Conservation (phyloP, 2,888 invertebrate genomes). For the Cactoblastis cactorum region DNA sequence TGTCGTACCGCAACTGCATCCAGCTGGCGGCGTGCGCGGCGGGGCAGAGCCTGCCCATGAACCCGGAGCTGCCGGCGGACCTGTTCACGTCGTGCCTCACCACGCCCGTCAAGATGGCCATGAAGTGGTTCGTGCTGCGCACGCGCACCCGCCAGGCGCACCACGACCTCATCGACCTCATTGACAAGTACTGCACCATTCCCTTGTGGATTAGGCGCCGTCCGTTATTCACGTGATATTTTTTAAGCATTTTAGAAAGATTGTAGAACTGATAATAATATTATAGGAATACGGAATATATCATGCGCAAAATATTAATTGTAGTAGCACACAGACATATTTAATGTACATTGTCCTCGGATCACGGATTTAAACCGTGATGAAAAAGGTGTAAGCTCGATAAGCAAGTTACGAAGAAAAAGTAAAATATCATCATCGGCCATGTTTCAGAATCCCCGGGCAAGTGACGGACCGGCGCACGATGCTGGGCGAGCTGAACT, state of each 20-base stretch:
- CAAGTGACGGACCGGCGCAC: slow-evolving; percentile 96
- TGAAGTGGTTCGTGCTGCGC: slow-evolving; percentile 96
- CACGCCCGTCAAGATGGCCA: slow-evolving; percentile 97
- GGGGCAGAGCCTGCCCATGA: slow-evolving; percentile 97
- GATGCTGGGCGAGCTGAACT: slow-evolving; percentile 98
- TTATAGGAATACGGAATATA: too few species aligned
- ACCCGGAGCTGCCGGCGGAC: slow-evolving; percentile 97
- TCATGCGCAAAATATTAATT: too few species aligned
- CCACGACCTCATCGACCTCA: slow-evolving; percentile 88
- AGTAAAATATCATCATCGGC: too few species aligned
- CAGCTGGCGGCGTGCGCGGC: slow-evolving; percentile 97
- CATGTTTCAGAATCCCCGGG: slow-evolving; percentile 89
- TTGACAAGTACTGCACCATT: slow-evolving; percentile 92
- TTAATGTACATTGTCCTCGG: too few species aligned
- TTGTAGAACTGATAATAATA: too few species aligned
- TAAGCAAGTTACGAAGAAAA: too few species aligned
- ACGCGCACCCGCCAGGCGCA: slow-evolving; percentile 89
- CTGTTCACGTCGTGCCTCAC: slow-evolving; percentile 99
- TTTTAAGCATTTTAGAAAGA: too few species aligned
- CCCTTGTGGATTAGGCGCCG: too few species aligned
- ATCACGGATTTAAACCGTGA: too few species aligned
- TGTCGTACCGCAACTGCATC: slow-evolving; percentile 93
- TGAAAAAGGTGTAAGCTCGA: too few species aligned
- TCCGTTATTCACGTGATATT: too few species aligned
- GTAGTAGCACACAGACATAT: too few species aligned